Base-by-base conservation (phyloP, 2,888 invertebrate species). In the Bursaphelenchus okinawaensis region DNA sequence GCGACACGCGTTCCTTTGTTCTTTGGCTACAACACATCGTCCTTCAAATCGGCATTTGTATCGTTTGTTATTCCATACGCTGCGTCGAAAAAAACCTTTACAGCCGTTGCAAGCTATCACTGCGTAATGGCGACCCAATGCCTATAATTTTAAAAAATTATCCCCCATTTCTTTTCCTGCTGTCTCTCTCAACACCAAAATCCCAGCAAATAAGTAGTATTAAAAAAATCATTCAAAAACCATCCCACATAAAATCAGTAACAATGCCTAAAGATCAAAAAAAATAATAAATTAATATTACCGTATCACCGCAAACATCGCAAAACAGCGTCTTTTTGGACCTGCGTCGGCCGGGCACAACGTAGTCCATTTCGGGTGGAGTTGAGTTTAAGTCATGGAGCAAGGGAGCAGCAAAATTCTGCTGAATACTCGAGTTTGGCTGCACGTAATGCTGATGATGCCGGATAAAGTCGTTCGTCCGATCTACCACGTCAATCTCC, bases 241-340 rank as follows among this genome's bases (percentile, higher is more conserved):
- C n/a, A n/a, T n/a, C n/a, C n/a, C n/a, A n/a, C n/a, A n/a, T n/a
- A n/a, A n/a, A n/a, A n/a, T n/a, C n/a, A n/a, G n/a, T n/a, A n/a
- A n/a, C 24, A 59, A 26, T n/a, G 59, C 59, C 59, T 59, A 50
- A 59, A 59, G 50, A 9, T 40, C 6, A 4, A 40, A 40, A 40
- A 40, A 40, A 40, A 29, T 40, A 4, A 40, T 4, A 40, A 40
- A 40, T 23, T 19, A 19, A 19, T 55, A 12, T 40, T 40, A 40
- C 40, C 74, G 73, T 73, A 69, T 79, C 79, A 1, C 76, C 74
- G 62, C 79, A 79, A 7, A 78, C 77, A 23, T 77, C 79, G 60
- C 79, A 79, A 24, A 66, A 63, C 52, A 77, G 63, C 28, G 71
- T 71, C 82, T 91, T 90, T 83, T 93, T 95, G 2, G 40, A 40